Conservation (phyloP, 2,888 invertebrate genomes). For the Harpagoxenus sublaevis region DNA sequence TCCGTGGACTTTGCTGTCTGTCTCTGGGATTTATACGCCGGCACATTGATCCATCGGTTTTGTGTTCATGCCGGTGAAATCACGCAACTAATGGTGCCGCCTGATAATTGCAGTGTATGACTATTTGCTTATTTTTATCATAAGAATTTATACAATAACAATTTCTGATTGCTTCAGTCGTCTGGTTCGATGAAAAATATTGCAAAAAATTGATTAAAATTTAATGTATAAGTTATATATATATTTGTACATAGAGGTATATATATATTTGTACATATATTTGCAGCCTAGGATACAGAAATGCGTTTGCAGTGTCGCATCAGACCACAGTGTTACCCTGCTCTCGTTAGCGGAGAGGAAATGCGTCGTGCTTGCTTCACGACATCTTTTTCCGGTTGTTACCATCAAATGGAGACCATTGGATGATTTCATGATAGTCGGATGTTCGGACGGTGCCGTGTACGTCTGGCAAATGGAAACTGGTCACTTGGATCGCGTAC, state of each 20-base stretch:
- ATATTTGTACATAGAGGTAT: conserved; percentile 14
- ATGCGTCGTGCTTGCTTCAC: conserved; percentile 96
- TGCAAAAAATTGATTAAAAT: background rate
- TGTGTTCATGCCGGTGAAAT: conserved; percentile 99
- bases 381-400: conserved; percentile 98
- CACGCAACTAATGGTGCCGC: conserved; percentile 97
- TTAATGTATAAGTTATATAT: conserved; percentile 11
- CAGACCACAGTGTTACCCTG: conserved; percentile 98
- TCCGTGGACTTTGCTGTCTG: conserved; percentile 99
- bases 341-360: conserved; percentile 97
- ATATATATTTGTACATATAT: background rate
- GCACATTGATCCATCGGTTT: conserved; percentile 96
- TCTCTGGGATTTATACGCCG: conserved; percentile 97
- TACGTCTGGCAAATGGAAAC: conserved; percentile 99
- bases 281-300: conserved; percentile 95
- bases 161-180: background rate
- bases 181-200: background rate
- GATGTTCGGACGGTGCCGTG: conserved; percentile 98
- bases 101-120: conserved; percentile 94
- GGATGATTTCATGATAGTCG: conserved; percentile 99
- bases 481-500: conserved; percentile 97
- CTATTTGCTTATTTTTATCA: conserved; percentile 28
- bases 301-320: conserved; percentile 98
- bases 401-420: conserved; percentile 98
- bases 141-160: background rate